Evolutionary conservation across 2,113 vertebrate species (phyloP).

Genomic region (Kryptolebias marmoratus): DNA sequence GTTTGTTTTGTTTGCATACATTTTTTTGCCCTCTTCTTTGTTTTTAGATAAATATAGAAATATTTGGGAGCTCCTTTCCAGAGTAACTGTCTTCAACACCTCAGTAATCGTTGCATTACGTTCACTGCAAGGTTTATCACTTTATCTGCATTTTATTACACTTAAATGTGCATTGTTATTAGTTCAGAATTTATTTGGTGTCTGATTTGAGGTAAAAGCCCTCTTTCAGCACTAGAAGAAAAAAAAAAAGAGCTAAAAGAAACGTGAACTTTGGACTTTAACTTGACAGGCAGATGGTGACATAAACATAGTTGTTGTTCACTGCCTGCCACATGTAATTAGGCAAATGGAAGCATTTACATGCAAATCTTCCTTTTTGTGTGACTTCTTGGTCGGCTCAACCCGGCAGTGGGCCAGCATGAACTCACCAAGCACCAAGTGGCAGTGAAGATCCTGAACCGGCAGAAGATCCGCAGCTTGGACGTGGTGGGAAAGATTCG

Average conservation of each 20-base stretch:
- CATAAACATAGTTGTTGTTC: neutral
- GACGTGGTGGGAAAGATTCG: slow-evolving; percentile 99
- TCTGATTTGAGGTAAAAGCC: neutral
- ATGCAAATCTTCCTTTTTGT: neutral
- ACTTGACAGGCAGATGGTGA: neutral
- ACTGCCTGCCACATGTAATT: neutral
- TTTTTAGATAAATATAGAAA: too few species aligned
- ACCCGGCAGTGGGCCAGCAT: slow-evolving; percentile 90
- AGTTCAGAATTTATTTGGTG: too few species aligned
- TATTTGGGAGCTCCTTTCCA: too few species aligned
- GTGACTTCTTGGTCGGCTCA: neutral
- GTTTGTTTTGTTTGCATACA: too few species aligned
- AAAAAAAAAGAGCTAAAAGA: neutral
- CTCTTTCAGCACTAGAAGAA: too few species aligned
- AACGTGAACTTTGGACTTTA: slow-evolving; percentile 2
- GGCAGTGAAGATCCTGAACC: slow-evolving; percentile 97
- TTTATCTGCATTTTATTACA: too few species aligned
- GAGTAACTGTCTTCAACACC: too few species aligned
- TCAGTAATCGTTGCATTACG: too few species aligned
- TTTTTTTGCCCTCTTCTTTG: too few species aligned
- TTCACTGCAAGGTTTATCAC: too few species aligned
- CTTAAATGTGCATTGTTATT: too few species aligned
- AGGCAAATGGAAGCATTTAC: neutral
- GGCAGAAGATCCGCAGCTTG: slow-evolving; percentile 98
- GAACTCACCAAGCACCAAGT: slow-evolving; percentile 98